Percentiles rank a stretch among this genome's conserved stretches.
Evolutionary conservation across 2,113 vertebrate species (phyloP).

Genomic region (Sphaerodactylus townsendi): DNA sequence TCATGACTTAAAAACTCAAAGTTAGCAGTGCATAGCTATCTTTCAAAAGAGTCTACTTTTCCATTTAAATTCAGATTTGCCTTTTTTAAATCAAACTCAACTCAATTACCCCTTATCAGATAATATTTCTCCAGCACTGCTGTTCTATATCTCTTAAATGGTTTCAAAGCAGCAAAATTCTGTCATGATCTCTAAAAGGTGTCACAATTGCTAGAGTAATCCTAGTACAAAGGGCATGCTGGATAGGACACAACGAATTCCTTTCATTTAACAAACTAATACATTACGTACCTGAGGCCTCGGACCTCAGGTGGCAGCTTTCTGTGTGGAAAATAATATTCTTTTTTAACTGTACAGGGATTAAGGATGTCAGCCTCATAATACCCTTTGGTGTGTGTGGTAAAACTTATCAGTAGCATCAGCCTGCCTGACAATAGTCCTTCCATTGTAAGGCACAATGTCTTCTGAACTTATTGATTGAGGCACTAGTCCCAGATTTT

Average conservation of each 20-base stretch:
- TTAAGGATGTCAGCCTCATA: constrained; percentile 1
- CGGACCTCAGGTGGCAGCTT: neutral
- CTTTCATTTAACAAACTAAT: constrained; percentile 1
- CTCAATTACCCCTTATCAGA: constrained; percentile 54
- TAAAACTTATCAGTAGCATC: constrained; percentile 9
- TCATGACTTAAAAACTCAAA: constrained; percentile 45
- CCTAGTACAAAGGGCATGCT: constrained; percentile 16
- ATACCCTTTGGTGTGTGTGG: neutral
- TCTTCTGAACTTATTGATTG: neutral
- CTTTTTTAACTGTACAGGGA: constrained; percentile 10
- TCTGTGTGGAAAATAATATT: neutral
- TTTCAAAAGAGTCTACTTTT: constrained; percentile 39
- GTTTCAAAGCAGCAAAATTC: constrained; percentile 37
- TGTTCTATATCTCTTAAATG: constrained; percentile 60
- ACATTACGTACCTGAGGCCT: constrained; percentile 23
- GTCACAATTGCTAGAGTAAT: constrained; percentile 33
- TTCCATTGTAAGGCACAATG: neutral
- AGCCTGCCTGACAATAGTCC: neutral
- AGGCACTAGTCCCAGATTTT: neutral
- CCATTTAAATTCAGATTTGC: constrained; percentile 58
- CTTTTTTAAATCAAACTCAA: constrained; percentile 43
- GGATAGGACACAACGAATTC: constrained; percentile 20
- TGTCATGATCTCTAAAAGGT: constrained; percentile 30
- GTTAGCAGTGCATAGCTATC: constrained; percentile 31
- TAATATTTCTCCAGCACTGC: constrained; percentile 56